Base-by-base conservation (phyloP, 1,140 invertebrate species). In the Papilio polyxenes region DNA sequence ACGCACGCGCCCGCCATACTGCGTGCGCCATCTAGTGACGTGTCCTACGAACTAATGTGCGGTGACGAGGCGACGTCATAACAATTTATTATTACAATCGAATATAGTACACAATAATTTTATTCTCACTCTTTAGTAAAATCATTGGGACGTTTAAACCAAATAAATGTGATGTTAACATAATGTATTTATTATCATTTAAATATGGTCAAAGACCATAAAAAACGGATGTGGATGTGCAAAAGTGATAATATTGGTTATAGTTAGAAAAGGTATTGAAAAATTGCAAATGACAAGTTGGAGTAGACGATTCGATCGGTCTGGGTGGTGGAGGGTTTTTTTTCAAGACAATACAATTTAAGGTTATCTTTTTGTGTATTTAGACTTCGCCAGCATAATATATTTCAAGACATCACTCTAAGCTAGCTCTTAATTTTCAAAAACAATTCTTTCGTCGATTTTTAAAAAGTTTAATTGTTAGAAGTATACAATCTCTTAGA, bases 131-230 rank as follows among this genome's bases (percentile, higher is more conserved):
- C 59, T 44, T 65, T 80, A 80, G 20, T 76, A 76, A 49, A 62
- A 72, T 72, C 75, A 76, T 51, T 49, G 44, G 75, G 75, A 76
- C 75, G 49, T 76, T 20, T 37, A 78, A 78, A 78, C 76, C 76
- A 78, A 78, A 78, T 78, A 78, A 76, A 78, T 78, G 76, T 78
- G 76, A 78, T 78, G 49, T 78, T 56, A 65, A 80, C 49, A 65
- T 65, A 48, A 80, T 80, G n/a, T 80, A 65, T 65, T 69, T 53
- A 37, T 80, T 80, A 80, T 65, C 59, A 53, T 80, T 80, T 62
- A 62, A n/a, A 65, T 59, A 65, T 80, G 78, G 78, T 80, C 78
- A 44, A 80, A 80, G 78, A 80, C 78, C 78, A 48, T 65, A 44
- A 40, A 37, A 37, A 20, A 62, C n/a, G n/a, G 59, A 62, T 62